A percentile compares a stretch with the other conserved stretches of the same genome.
Evolutionary conservation across 2,888 invertebrate genomes (phyloP).

Genomic region (Ashinkailepas kermadecensis): DNA sequence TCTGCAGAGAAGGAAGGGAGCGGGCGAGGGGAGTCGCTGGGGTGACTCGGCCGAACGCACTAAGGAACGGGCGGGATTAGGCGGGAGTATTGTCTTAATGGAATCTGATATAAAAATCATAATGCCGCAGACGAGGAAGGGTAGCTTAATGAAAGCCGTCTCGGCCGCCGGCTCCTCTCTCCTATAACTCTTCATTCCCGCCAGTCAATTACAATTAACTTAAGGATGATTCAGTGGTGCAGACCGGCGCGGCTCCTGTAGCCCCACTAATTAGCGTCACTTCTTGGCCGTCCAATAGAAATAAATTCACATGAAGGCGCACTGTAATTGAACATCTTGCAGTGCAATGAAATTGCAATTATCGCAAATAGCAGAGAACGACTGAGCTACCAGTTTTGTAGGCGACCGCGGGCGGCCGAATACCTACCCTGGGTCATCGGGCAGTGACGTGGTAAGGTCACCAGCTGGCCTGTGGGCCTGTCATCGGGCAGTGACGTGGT

Average conservation of each 20-base stretch:
- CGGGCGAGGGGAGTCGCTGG: neutral
- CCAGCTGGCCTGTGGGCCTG: neutral
- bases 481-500: too few relatives aligned
- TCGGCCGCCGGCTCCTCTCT: neutral
- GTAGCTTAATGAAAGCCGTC: slow-evolving; percentile 15
- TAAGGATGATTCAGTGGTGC: slow-evolving; percentile 5
- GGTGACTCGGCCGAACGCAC: neutral
- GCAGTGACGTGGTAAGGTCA: too few relatives aligned
- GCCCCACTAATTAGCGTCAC: slow-evolving; percentile 6
- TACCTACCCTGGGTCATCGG: too few relatives aligned
- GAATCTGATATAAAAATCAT: slow-evolving; percentile 23
- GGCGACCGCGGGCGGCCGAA: neutral
- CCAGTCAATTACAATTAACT: slow-evolving; percentile 21
- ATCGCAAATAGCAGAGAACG: neutral
- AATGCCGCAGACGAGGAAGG: slow-evolving; percentile 19
- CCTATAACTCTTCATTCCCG: slow-evolving; percentile 5
- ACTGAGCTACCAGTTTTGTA: neutral
- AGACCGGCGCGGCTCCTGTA: neutral
- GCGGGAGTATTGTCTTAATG: slow-evolving; percentile 14
- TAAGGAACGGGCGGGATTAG: neutral
- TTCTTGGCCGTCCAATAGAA: slow-evolving; percentile 16
- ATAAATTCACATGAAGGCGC: slow-evolving; percentile 18
- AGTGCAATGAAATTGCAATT: slow-evolving; percentile 15
- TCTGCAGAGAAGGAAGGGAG: neutral
- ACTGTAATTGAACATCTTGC: neutral